Conservation (phyloP, 2,797 vertebrate genomes). For the Malurus splendens region DNA sequence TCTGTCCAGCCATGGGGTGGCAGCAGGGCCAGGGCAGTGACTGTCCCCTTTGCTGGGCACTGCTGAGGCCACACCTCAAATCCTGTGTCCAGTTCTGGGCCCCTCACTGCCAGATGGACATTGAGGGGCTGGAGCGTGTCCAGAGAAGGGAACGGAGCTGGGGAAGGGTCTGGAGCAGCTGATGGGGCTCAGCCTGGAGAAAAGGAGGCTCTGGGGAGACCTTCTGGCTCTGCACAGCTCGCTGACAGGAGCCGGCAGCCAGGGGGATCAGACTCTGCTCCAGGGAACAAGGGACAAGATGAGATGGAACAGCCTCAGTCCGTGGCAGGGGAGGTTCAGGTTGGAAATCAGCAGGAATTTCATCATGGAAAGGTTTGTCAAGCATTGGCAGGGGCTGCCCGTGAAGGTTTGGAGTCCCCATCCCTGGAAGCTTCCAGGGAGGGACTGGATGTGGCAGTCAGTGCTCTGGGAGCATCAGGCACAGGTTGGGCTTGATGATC, state of each 20-base stretch:
- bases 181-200: background rate
- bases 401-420: no score
- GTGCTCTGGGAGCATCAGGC: background rate
- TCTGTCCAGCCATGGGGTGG: background rate
- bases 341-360: background rate
- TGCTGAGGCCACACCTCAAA: accelerated
- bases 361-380: background rate
- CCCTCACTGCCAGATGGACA: background rate
- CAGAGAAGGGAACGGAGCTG: background rate
- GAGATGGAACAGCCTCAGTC: accelerated
- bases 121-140: background rate
- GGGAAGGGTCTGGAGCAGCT: background rate
- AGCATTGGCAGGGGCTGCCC: background rate
- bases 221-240: background rate
- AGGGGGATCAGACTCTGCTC: accelerated
- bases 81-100: background rate
- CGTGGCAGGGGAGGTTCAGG: background rate
- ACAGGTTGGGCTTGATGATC: background rate
- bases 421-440: background rate
- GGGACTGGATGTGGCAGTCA: background rate
- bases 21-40: background rate
- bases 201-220: background rate
- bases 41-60: background rate
- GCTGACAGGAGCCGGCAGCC: background rate
- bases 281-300: background rate